A percentile compares a stretch with the other conserved stretches of the same genome.
These are phyloP conservation scores for Harlomillsia oculata DNA, from an alignment of 1,140 invertebrate species.

Conservation along the genomic window DNA sequence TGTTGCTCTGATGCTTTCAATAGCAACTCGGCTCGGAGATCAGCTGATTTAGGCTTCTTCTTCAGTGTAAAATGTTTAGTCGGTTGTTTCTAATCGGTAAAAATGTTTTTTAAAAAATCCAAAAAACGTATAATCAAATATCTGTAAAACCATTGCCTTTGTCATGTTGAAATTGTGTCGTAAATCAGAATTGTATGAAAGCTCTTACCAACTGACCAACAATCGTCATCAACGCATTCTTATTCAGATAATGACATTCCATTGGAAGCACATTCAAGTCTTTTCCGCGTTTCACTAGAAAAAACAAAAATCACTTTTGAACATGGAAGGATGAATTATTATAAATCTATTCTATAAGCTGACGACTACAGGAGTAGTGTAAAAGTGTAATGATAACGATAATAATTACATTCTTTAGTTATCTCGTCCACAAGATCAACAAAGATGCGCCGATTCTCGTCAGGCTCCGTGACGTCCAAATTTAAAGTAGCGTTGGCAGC, in stretches of 20 bases:
- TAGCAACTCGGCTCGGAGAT: constrained; percentile 74
- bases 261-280: constrained; percentile 80
- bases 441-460: constrained; percentile 80
- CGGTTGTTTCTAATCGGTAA: constrained; percentile 40
- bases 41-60: constrained; percentile 88
- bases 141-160: too few relatives aligned
- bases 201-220: constrained; percentile 51
- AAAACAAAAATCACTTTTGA: not conserved
- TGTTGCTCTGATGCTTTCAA: constrained; percentile 84
- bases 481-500: constrained; percentile 79
- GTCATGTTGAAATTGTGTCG: too few relatives aligned
- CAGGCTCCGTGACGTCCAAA: constrained; percentile 57
- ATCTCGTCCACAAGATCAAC: constrained; percentile 81
- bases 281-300: constrained; percentile 64
- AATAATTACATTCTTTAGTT: constrained; percentile 55
- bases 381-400: not conserved
- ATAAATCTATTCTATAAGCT: not conserved
- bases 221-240: constrained; percentile 76
- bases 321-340: too few relatives aligned
- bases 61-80: constrained; percentile 87
- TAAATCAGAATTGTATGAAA: not conserved
- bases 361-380: not conserved
- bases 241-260: constrained; percentile 94
- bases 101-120: not conserved
- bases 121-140: not conserved